phyloP scores from a whole-genome alignment of 2,888 invertebrate genomes.

The Caenorhabditis japonica region DNA sequence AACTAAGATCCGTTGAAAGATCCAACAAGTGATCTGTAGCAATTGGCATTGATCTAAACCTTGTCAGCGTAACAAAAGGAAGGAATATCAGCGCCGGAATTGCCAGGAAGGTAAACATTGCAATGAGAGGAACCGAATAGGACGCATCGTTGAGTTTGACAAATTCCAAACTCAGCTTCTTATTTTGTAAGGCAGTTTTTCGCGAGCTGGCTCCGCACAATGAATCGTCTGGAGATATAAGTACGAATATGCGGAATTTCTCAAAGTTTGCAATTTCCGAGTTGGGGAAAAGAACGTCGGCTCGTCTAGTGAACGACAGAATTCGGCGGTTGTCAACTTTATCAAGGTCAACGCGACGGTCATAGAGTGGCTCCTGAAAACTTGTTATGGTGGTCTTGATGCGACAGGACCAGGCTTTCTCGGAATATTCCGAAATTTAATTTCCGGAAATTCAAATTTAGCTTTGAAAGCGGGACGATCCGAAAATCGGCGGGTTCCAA shows the following conservation, averaged over 20 bases:
- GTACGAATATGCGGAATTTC: conserved; percentile 22
- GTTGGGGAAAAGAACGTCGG: conserved; percentile 33
- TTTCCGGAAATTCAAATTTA: no score
- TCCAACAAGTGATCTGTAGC: not conserved
- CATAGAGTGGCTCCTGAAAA: conserved; percentile 39
- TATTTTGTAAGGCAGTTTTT: conserved; percentile 2
- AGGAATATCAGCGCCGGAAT: not conserved
- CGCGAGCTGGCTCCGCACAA: conserved; percentile 21
- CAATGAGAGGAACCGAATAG: conserved; percentile 12
- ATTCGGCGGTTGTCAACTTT: conserved; percentile 13
- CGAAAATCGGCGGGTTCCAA: no score
- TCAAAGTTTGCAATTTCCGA: conserved; percentile 10
- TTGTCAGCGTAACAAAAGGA: not conserved
- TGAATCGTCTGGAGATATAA: conserved; percentile 28
- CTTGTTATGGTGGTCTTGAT: no score
- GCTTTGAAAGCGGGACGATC: no score
- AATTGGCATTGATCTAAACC: no score
- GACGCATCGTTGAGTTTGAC: conserved; percentile 8
- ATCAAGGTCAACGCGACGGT: conserved; percentile 2
- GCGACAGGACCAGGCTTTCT: no score
- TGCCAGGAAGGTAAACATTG: conserved; percentile 15
- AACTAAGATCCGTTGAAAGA: not conserved
- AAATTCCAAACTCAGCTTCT: conserved; percentile 33
- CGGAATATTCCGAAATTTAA: no score
- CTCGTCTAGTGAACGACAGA: conserved; percentile 25